phyloP scores from a whole-genome alignment of 2,797 vertebrate genomes.

The Rhabdophis nuchalis region DNA sequence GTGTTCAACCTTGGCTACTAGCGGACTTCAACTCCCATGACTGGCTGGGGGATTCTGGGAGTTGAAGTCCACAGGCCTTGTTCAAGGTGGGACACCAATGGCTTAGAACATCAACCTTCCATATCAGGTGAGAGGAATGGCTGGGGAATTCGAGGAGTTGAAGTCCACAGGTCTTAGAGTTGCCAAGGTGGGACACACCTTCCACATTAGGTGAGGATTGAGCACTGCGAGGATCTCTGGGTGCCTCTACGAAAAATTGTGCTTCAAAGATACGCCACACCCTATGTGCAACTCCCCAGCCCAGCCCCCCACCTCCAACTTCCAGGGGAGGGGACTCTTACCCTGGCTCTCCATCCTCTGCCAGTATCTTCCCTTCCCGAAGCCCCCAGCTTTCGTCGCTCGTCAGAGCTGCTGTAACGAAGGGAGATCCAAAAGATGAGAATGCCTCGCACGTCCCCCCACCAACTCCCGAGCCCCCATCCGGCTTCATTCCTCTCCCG shows the following conservation, averaged over 20 bases:
- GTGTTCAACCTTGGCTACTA: neutral
- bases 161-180: neutral
- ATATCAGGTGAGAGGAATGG: neutral
- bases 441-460: neutral
- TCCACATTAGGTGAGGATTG: neutral
- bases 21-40: neutral
- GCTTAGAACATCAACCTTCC: too few species aligned
- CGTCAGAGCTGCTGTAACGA: neutral
- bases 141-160: neutral
- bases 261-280: neutral
- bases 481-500: neutral
- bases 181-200: neutral
- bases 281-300: too few species aligned
- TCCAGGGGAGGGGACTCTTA: neutral
- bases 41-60: too few species aligned
- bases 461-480: neutral
- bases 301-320: neutral
- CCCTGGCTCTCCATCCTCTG: neutral
- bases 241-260: neutral
- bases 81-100: too few species aligned
- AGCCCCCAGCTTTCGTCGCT: neutral
- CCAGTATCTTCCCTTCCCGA: neutral
- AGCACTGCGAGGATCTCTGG: neutral
- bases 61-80: too few species aligned
- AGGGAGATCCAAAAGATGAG: neutral